Evolutionary conservation across 2,113 vertebrate genomes (phyloP).

Genomic region (Coptodon bakossiorum): DNA sequence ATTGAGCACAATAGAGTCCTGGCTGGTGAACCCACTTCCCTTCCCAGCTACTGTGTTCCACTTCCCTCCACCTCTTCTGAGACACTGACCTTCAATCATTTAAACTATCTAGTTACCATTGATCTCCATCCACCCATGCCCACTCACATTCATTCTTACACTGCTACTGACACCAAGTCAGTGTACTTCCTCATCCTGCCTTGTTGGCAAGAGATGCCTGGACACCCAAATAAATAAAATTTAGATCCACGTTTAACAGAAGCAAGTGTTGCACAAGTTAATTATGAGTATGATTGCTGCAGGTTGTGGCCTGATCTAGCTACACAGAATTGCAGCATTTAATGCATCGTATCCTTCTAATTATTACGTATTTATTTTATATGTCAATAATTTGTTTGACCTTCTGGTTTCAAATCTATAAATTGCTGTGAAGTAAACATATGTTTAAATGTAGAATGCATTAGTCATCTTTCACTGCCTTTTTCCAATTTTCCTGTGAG

Average conservation of each 20-base stretch:
- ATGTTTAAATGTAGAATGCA: background rate
- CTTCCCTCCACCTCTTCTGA: background rate
- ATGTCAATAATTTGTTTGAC: background rate
- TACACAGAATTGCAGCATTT: background rate
- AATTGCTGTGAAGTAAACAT: background rate
- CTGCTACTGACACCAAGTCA: background rate
- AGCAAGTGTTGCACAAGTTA: background rate
- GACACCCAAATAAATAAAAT: background rate
- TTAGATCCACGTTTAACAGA: background rate
- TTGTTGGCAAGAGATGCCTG: background rate
- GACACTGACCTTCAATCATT: background rate
- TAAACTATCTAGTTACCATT: background rate
- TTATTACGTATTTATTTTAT: background rate
- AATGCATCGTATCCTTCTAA: background rate
- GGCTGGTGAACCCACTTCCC: background rate
- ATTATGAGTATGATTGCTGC: background rate
- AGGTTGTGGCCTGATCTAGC: background rate
- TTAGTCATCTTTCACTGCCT: conserved; percentile 34
- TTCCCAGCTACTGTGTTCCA: background rate
- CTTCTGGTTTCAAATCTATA: background rate
- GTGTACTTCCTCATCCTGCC: background rate
- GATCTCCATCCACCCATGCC: background rate
- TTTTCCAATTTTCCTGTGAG: conserved; percentile 6
- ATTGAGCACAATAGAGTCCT: background rate
- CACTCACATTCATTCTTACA: background rate